phyloP scores from a whole-genome alignment of 2,113 vertebrate genomes.

The Marcusenius ussheri region DNA sequence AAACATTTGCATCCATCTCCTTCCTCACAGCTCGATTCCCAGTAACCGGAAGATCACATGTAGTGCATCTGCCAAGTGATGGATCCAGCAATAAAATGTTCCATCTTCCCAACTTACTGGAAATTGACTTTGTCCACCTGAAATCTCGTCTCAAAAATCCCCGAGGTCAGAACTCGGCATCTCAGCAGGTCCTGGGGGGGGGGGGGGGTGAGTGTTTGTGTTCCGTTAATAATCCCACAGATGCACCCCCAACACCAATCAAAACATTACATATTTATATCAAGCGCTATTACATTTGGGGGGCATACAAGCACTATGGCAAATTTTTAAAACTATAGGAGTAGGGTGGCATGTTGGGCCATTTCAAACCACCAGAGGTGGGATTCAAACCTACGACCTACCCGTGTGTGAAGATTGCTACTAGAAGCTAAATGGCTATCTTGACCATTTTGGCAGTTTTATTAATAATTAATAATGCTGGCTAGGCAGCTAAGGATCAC shows the following conservation, averaged over 20 bases:
- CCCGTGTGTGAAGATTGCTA: neutral
- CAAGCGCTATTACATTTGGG: neutral
- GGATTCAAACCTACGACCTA: neutral
- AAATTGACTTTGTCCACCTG: conserved; percentile 84
- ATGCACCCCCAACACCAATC: neutral
- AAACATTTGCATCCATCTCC: neutral
- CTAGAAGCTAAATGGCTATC: neutral
- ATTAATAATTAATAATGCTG: neutral
- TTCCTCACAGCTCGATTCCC: neutral
- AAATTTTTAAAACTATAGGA: neutral
- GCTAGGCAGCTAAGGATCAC: neutral
- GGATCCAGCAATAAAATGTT: conserved; percentile 63
- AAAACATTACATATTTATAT: neutral
- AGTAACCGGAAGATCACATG: neutral
- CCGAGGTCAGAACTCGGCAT: conserved; percentile 96
- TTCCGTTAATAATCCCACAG: neutral
- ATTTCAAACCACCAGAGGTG: neutral
- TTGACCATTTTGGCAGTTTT: neutral
- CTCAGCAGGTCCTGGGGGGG: conserved; percentile 81
- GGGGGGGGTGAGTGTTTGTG: neutral
- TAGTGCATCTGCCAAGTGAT: neutral
- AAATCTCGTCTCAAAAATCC: conserved; percentile 98
- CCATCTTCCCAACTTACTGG: conserved; percentile 66
- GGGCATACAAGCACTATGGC: neutral
- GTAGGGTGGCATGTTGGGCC: neutral